phyloP scores from a whole-genome alignment of 2,113 vertebrate genomes.

The Microtus pennsylvanicus region DNA sequence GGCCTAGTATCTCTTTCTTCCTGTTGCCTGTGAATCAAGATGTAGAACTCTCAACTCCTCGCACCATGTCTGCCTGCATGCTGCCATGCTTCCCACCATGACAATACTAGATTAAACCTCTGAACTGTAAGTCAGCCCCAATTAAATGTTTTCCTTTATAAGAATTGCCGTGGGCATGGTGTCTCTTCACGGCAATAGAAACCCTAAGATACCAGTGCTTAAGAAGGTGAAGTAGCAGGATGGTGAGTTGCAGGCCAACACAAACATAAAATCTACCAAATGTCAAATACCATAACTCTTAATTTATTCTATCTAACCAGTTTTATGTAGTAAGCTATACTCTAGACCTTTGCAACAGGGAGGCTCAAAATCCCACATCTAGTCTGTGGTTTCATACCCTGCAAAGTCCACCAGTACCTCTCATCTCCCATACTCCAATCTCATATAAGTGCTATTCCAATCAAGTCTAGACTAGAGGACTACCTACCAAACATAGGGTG shows the following conservation, averaged over 20 bases:
- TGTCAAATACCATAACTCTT: constrained; percentile 11
- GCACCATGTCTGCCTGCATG: neutral
- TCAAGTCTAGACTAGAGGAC: constrained; percentile 15
- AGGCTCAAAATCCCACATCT: neutral
- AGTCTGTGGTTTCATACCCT: constrained; percentile 10
- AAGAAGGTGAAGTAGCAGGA: neutral
- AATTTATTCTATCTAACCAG: neutral
- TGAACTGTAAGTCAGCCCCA: neutral
- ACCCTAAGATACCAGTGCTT: neutral
- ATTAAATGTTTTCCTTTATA: neutral
- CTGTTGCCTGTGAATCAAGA: neutral
- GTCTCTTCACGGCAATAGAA: neutral
- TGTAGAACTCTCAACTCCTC: neutral
- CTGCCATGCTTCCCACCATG: neutral
- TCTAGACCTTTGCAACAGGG: neutral
- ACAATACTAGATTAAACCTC: neutral
- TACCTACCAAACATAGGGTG: neutral
- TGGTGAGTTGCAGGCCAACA: neutral
- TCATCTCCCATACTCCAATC: neutral
- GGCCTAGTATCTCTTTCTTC: neutral
- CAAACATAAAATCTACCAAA: neutral
- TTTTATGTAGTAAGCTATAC: constrained; percentile 30
- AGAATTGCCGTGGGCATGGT: neutral
- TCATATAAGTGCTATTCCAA: constrained; percentile 22
- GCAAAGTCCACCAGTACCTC: neutral